These are phyloP conservation scores for Seriola rivoliana DNA, from an alignment of 2,113 vertebrate genomes.

Conservation along the genomic window DNA sequence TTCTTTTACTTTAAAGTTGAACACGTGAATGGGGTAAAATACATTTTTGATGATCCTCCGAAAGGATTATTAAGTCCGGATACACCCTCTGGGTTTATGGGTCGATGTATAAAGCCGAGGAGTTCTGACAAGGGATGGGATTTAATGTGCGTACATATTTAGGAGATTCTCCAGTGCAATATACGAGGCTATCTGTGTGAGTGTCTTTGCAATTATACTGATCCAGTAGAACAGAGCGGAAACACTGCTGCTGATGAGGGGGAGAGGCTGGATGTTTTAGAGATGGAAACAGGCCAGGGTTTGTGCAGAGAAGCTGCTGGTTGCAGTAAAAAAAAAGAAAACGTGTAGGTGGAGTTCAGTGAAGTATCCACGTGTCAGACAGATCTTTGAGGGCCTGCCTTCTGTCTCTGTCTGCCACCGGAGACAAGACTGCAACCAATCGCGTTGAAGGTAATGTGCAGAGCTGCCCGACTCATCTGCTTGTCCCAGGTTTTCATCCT, in stretches of 20 bases:
- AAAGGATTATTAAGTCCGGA: slow-evolving; percentile 32
- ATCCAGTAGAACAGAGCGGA: slow-evolving; percentile 48
- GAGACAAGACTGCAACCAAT: slow-evolving; percentile 19
- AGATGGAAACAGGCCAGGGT: slow-evolving; percentile 30
- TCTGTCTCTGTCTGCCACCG: slow-evolving; percentile 10
- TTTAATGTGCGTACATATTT: slow-evolving; percentile 39
- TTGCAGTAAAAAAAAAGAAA: slow-evolving; percentile 17
- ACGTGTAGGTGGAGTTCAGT: slow-evolving; percentile 16
- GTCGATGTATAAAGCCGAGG: slow-evolving; percentile 14
- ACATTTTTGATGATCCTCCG: slow-evolving; percentile 23
- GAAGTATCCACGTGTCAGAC: background rate
- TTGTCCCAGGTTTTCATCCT: background rate
- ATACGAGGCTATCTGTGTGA: background rate
- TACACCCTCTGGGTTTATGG: slow-evolving; percentile 15
- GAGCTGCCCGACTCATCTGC: background rate
- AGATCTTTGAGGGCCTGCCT: slow-evolving; percentile 11
- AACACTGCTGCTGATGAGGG: slow-evolving; percentile 24
- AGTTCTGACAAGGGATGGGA: slow-evolving; percentile 18
- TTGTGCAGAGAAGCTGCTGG: slow-evolving; percentile 11
- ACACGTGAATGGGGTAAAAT: slow-evolving; percentile 13
- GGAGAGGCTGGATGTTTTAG: slow-evolving; percentile 29
- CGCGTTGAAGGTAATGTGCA: background rate
- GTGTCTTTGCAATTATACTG: slow-evolving; percentile 53
- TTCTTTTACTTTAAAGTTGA: slow-evolving; percentile 8
- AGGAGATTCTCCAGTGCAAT: slow-evolving; percentile 10